phyloP scores from a whole-genome alignment of 53 echinoderm and acorn worm species.

The Temnopleurus reevesii region DNA sequence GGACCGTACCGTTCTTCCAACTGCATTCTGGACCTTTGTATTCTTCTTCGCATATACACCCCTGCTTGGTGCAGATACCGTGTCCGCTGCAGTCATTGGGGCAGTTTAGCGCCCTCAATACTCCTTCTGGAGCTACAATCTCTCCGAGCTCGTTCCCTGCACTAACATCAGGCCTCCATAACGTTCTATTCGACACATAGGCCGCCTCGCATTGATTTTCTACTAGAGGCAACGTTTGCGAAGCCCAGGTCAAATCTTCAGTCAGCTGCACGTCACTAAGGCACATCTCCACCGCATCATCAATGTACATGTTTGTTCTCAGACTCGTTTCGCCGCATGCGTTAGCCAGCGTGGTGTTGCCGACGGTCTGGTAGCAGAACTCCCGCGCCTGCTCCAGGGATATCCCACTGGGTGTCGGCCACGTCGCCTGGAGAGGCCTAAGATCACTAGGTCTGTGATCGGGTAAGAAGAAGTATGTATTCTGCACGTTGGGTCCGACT shows the following conservation, averaged over 20 bases:
- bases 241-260: slow-evolving; percentile 87
- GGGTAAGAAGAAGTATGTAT: slow-evolving; percentile 78
- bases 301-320: slow-evolving; percentile 77
- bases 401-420: slow-evolving; percentile 93
- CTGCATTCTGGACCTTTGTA: slow-evolving; percentile 75
- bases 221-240: slow-evolving; percentile 75
- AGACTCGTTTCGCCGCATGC: slow-evolving; percentile 69
- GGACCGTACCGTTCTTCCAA: slow-evolving; percentile 66
- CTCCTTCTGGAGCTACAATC: slow-evolving; percentile 60
- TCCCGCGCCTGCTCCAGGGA: slow-evolving; percentile 76
- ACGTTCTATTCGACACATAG: slow-evolving; percentile 64
- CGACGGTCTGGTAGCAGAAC: slow-evolving; percentile 72
- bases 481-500: slow-evolving; percentile 18
- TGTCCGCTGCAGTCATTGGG: slow-evolving; percentile 85
- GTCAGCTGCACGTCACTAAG: slow-evolving; percentile 87
- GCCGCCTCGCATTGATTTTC: slow-evolving; percentile 95
- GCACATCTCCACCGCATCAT: slow-evolving; percentile 89
- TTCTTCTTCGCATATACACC: slow-evolving; percentile 75
- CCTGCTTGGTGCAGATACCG: slow-evolving; percentile 74
- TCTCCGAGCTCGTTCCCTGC: slow-evolving; percentile 47
- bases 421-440: slow-evolving; percentile 59
- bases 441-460: slow-evolving; percentile 74
- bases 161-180: slow-evolving; percentile 61
- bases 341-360: slow-evolving; percentile 70
- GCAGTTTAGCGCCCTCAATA: slow-evolving; percentile 73